phyloP scores from a whole-genome alignment of 2,888 invertebrate species.

The Thumatha senex region DNA sequence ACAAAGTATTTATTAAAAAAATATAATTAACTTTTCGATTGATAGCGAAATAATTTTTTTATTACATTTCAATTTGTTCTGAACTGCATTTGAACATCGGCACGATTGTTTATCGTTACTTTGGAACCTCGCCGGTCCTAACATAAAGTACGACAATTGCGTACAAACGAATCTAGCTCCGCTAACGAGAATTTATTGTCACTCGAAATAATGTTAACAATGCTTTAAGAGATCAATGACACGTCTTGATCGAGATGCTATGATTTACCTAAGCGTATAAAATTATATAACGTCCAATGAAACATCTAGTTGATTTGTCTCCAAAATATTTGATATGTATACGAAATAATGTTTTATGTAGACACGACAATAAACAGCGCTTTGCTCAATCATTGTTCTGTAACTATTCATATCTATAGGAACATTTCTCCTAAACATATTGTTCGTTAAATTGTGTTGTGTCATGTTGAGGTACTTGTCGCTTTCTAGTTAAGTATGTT shows the following conservation, averaged over 20 bases:
- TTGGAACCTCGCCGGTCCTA: conserved; percentile 14
- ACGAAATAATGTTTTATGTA: conserved; percentile 53
- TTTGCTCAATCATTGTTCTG: conserved; percentile 69
- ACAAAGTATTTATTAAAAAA: conserved; percentile 51
- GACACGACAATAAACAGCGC: conserved; percentile 35
- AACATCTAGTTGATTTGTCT: conserved; percentile 43
- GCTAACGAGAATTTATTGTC: conserved; percentile 65
- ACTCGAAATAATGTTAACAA: conserved; percentile 43
- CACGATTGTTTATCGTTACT: conserved; percentile 17
- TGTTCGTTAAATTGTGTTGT: conserved; percentile 21
- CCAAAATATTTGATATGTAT: conserved; percentile 71
- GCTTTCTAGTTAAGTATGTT: neutral
- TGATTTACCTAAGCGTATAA: conserved; percentile 39
- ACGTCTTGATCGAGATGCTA: conserved; percentile 32
- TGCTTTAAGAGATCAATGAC: conserved; percentile 35
- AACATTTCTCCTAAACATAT: conserved; percentile 37
- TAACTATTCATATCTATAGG: conserved; percentile 29
- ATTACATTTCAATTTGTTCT: conserved; percentile 41
- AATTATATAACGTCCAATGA: conserved; percentile 39
- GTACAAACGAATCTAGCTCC: conserved; percentile 52
- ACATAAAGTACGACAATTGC: conserved; percentile 32
- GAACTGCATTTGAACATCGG: conserved; percentile 19
- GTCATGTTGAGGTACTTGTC: conserved; percentile 10
- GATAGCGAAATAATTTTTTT: conserved; percentile 34
- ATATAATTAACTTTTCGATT: conserved; percentile 49